These are phyloP conservation scores for Pollicipes pollicipes DNA, from an alignment of 1,140 invertebrate species.

Conservation along the genomic window DNA sequence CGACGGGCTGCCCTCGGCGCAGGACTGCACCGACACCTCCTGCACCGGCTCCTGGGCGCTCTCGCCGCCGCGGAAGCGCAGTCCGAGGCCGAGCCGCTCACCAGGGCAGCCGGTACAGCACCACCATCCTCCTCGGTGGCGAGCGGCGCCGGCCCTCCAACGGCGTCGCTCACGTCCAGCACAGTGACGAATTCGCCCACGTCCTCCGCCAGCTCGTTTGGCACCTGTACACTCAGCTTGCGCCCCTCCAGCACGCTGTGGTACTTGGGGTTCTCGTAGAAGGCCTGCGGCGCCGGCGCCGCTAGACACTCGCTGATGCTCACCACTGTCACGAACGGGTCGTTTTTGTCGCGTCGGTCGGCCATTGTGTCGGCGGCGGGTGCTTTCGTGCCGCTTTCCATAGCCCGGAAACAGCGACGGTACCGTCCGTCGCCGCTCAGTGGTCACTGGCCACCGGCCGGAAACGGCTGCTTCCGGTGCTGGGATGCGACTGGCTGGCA, in stretches of 20 bases:
- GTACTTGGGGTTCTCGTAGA: not conserved
- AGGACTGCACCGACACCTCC: conserved; percentile 68
- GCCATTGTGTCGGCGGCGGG: too few species aligned
- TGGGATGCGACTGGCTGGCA: too few species aligned
- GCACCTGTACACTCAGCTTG: not conserved
- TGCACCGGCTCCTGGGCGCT: conserved; percentile 41
- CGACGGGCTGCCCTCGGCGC: conserved; percentile 69
- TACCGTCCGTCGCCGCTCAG: too few species aligned
- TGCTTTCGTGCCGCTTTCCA: too few species aligned
- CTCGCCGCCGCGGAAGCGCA: conserved; percentile 77
- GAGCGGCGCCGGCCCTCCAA: not conserved
- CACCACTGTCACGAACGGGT: not conserved
- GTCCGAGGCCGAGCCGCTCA: conserved; percentile 69
- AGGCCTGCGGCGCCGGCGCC: not conserved
- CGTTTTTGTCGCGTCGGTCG: too few species aligned
- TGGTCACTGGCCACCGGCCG: too few species aligned
- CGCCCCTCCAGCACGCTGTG: not conserved
- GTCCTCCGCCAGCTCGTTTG: not conserved
- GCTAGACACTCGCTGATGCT: not conserved
- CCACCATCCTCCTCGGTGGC: conserved; percentile 31
- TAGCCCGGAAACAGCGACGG: too few species aligned
- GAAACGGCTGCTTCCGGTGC: too few species aligned
- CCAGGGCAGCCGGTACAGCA: conserved; percentile 66
- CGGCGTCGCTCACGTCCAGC: not conserved
- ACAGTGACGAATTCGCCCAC: not conserved